Conservation (phyloP, 1,140 invertebrate species). For the Bombus balteatus region DNA sequence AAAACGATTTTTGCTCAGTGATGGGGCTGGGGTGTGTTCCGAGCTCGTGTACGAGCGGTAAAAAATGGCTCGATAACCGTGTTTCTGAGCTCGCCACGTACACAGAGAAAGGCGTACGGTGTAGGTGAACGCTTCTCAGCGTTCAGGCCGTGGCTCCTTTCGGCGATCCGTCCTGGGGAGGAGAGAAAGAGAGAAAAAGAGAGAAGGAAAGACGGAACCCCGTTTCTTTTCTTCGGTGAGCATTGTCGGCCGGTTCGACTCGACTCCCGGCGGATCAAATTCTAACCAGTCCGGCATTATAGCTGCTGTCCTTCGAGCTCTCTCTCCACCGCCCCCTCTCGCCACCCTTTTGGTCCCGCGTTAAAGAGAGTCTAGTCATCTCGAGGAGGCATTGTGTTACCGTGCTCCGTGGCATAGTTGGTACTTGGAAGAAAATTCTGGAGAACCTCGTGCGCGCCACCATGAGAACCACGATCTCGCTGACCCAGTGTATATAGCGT, state of each 20-base stretch:
- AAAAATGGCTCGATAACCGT: constrained; percentile 53
- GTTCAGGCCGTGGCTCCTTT: constrained; percentile 14
- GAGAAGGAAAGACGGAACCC: constrained; percentile 32
- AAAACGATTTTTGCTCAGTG: constrained; percentile 17
- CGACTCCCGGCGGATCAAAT: constrained; percentile 81
- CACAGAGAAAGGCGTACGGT: not conserved
- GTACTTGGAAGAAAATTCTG: constrained; percentile 63
- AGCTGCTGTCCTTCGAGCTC: constrained; percentile 78
- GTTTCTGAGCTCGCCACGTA: constrained; percentile 30
- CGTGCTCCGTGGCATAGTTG: constrained; percentile 52
- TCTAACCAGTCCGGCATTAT: constrained; percentile 82
- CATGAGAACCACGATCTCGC: constrained; percentile 17
- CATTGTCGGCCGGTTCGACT: constrained; percentile 76
- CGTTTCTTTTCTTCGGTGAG: constrained; percentile 71
- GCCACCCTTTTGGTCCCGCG: constrained; percentile 51
- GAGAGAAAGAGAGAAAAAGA: constrained; percentile 18
- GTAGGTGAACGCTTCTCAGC: constrained; percentile 32
- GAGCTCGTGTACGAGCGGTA: constrained; percentile 11
- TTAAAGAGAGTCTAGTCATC: constrained; percentile 76
- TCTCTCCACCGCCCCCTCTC: constrained; percentile 53
- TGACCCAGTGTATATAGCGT: not conserved
- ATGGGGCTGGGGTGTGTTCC: not conserved
- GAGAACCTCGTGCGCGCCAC: not conserved
- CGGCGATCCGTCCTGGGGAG: not conserved
- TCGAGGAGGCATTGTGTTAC: constrained; percentile 78